phyloP scores from a whole-genome alignment of 2,888 invertebrate genomes.

The Cheilosia vulpina region DNA sequence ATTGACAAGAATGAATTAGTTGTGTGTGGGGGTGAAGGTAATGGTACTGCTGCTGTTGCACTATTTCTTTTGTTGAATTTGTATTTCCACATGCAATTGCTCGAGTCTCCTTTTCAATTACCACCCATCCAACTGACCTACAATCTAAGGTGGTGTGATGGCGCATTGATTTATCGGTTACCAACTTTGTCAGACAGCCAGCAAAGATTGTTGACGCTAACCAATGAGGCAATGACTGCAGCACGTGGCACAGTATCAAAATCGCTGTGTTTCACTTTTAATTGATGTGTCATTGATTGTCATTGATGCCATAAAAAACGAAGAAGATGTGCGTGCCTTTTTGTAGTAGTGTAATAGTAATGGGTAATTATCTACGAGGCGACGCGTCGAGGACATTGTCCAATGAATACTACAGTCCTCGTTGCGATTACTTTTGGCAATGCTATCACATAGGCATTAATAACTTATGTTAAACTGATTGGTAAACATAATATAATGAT shows the following conservation, averaged over 20 bases:
- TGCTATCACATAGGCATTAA: conserved; percentile 11
- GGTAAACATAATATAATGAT: background rate
- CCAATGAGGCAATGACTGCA: conserved; percentile 58
- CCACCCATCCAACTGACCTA: conserved; percentile 38
- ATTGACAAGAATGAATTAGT: conserved; percentile 29
- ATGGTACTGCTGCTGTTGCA: conserved; percentile 17
- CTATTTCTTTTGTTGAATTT: conserved; percentile 10
- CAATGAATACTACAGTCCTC: background rate
- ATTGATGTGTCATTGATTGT: conserved; percentile 69
- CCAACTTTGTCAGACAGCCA: conserved; percentile 29
- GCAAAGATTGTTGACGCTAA: conserved; percentile 63
- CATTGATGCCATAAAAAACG: conserved; percentile 34
- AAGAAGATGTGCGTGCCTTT: conserved; percentile 3
- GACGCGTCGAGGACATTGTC: background rate
- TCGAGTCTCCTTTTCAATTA: conserved; percentile 24
- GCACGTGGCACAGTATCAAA: conserved; percentile 58
- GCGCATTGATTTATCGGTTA: conserved; percentile 66
- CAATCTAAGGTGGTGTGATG: conserved; percentile 54
- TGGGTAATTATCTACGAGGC: conserved; percentile 10
- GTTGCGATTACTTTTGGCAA: conserved; percentile 1
- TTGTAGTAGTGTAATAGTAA: background rate
- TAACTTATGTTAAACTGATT: conserved; percentile 13
- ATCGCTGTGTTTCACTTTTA: conserved; percentile 32
- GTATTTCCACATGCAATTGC: conserved; percentile 33
- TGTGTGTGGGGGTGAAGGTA: conserved; percentile 19